phyloP scores from a whole-genome alignment of 2,113 vertebrate genomes.

The Rhodinocichla rosea region DNA sequence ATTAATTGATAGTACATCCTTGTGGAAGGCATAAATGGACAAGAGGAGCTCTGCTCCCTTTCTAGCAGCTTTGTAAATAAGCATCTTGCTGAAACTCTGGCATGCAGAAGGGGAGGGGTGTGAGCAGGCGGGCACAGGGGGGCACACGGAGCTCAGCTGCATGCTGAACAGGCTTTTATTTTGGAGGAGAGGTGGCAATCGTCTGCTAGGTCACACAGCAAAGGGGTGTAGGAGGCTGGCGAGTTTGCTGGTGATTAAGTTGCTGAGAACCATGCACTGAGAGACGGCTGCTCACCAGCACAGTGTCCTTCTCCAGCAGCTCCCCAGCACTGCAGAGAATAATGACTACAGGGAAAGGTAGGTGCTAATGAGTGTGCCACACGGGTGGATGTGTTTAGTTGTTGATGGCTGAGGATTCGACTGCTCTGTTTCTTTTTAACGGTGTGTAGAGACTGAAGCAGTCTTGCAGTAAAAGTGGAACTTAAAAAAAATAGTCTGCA shows the following conservation, averaged over 20 bases:
- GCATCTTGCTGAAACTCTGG: background rate
- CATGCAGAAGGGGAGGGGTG: background rate
- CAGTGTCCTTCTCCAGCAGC: conserved; percentile 19
- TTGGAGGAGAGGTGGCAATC: conserved; percentile 67
- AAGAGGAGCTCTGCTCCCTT: background rate
- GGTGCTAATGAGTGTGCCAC: conserved; percentile 23
- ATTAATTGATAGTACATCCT: background rate
- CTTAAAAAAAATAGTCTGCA: background rate
- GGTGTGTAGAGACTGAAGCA: background rate
- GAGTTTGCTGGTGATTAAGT: conserved; percentile 39
- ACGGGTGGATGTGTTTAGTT: background rate
- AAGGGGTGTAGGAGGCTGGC: conserved; percentile 50
- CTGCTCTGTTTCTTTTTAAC: background rate
- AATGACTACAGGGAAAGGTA: conserved; percentile 90
- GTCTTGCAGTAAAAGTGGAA: background rate
- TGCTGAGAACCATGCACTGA: background rate
- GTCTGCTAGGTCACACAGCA: conserved; percentile 53
- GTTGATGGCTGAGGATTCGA: background rate
- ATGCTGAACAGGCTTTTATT: conserved; percentile 69
- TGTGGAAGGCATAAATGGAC: background rate
- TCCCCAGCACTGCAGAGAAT: conserved; percentile 59
- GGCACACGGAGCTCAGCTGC: background rate
- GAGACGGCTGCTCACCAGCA: background rate
- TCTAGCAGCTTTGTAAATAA: background rate
- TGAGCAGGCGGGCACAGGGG: background rate